Evolutionary conservation across 2,797 vertebrate species (phyloP).

Genomic region (Euthynnus affinis): DNA sequence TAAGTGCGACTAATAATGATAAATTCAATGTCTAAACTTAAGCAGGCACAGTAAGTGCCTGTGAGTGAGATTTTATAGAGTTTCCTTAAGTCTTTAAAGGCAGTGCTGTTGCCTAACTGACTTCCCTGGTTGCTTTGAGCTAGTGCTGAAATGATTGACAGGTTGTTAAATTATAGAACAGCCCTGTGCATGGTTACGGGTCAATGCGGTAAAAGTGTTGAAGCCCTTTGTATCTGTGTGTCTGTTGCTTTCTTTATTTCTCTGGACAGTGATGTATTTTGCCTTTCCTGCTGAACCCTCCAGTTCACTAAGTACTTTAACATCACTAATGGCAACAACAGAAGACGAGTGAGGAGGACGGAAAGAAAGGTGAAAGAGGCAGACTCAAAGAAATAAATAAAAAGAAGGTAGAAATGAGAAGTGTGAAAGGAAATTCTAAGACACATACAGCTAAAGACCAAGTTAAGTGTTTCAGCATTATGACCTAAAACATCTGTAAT

Average conservation of each 20-base stretch:
- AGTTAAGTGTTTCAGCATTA: conserved; percentile 36
- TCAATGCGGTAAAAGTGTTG: conserved; percentile 63
- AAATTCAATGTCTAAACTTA: neutral
- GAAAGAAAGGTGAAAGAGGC: neutral
- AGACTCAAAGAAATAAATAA: neutral
- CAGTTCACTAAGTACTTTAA: conserved; percentile 64
- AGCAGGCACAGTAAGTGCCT: neutral
- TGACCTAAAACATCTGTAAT: conserved; percentile 27
- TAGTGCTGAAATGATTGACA: conserved; percentile 70
- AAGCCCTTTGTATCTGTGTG: conserved; percentile 40
- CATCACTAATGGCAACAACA: conserved; percentile 62
- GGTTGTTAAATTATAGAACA: conserved; percentile 68
- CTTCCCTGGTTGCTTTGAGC: conserved; percentile 30
- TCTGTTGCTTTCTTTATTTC: conserved; percentile 57
- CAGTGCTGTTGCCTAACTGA: conserved; percentile 12
- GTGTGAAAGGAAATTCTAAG: conserved; percentile 23
- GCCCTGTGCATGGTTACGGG: conserved; percentile 54
- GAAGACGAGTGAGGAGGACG: conserved; percentile 25
- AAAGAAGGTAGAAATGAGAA: conserved; percentile 13
- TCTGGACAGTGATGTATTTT: conserved; percentile 65
- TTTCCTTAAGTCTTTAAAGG: conserved; percentile 39
- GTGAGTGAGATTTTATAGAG: neutral
- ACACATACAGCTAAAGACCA: conserved; percentile 8
- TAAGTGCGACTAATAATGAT: neutral
- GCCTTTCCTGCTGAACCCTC: conserved; percentile 50